phyloP scores from a whole-genome alignment of 1,140 invertebrate species.

The Drosophila nigromelanica region DNA sequence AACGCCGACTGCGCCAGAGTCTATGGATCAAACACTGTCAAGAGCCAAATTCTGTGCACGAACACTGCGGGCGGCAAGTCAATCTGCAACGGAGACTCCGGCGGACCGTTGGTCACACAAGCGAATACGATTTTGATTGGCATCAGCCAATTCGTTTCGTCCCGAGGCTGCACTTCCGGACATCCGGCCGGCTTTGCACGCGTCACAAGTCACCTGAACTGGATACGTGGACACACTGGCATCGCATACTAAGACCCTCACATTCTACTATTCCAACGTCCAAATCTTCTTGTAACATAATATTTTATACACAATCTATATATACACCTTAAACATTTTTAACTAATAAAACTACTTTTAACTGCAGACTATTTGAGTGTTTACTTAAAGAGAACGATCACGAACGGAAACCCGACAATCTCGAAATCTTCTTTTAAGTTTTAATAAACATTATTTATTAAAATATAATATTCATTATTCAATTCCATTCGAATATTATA shows the following conservation, averaged over 20 bases:
- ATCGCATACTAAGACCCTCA: slow-evolving; percentile 39
- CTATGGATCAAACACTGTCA: not conserved
- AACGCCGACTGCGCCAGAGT: slow-evolving; percentile 38
- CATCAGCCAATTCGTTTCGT: slow-evolving; percentile 45
- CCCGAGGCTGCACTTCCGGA: slow-evolving; percentile 47
- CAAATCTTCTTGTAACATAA: not conserved
- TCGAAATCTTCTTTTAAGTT: too few relatives aligned
- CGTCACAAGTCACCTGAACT: slow-evolving; percentile 45
- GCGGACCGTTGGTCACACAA: slow-evolving; percentile 53
- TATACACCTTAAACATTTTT: not conserved
- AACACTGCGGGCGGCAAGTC: slow-evolving; percentile 45
- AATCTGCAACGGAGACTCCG: slow-evolving; percentile 50
- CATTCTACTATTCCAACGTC: not conserved
- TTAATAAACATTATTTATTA: too few relatives aligned
- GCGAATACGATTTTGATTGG: slow-evolving; percentile 41
- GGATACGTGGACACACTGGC: slow-evolving; percentile 48
- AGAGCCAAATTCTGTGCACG: slow-evolving; percentile 46
- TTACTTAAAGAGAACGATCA: too few relatives aligned
- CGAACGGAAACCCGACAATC: too few relatives aligned
- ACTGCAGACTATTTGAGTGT: not conserved
- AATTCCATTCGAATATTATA: too few relatives aligned
- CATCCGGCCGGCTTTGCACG: slow-evolving; percentile 55
- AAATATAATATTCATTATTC: too few relatives aligned
- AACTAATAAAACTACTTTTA: not conserved
- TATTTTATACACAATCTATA: not conserved